Base-by-base conservation (phyloP, 2,888 invertebrate species). In the Pomacea canaliculata region DNA sequence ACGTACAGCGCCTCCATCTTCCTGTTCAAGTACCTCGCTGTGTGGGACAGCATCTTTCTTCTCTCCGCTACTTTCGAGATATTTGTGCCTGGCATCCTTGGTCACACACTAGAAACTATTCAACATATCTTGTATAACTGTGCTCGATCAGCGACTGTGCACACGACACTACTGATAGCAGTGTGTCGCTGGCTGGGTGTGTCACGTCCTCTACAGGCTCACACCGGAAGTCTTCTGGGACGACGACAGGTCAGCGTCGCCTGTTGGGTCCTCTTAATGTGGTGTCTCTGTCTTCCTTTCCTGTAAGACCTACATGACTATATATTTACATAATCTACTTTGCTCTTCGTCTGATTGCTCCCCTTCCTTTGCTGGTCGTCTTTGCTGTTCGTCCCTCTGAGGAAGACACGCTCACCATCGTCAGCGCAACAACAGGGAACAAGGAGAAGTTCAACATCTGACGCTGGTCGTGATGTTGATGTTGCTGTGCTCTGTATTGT, bases 111-210 rank as follows among this genome's bases (percentile, higher is more conserved):
- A 23, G 23, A 23, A 23, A 23, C 23, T 23, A 23, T 23, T 23
- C 23, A 23, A 23, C 23, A 23, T 23, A 23, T 23, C 23, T 23
- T 23, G 23, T 23, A 23, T 23, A 23, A 23, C 23, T 23, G 23
- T 23, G 70, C 27, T 4, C 51, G 51, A 18, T 49, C 48, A 1
- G 63, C 63, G 63, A 65, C 71, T 1, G 48, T 63, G 16, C 63
- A 71, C 71, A 71, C 71, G 12, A 71, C 65, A 9, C 65, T 71
- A 16, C 71, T 63, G 37, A 51, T 71, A 65, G 48, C 71, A 5
- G 51, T 71, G 63, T 49, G 63, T n/a, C 71, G 71, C 48, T 71
- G 65, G 63, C 49, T 71, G 71, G 71, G 62, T 13, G 71, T 71
- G 23, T 23, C 48, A 5, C 16, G 71, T 1, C 71, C 71, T 16